Percentiles rank a stretch among this genome's conserved stretches.
Evolutionary conservation across 2,888 invertebrate genomes (phyloP).

Genomic region (Emmelina monodactyla): DNA sequence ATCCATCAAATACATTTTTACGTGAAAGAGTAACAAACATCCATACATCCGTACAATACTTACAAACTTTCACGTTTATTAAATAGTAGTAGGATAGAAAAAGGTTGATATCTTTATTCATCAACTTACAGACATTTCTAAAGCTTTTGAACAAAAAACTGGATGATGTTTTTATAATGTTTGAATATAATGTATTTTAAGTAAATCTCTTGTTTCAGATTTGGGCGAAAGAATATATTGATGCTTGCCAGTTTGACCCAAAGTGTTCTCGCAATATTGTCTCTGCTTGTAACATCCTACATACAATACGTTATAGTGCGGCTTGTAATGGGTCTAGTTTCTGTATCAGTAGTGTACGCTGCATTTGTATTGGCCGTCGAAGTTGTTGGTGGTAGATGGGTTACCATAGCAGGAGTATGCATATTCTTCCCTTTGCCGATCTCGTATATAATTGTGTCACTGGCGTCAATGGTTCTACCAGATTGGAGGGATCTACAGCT

Average conservation of each 20-base stretch:
- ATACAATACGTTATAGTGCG: constrained; percentile 74
- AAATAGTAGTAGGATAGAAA: too few relatives aligned
- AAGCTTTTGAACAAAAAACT: too few relatives aligned
- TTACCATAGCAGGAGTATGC: constrained; percentile 81
- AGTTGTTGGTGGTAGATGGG: constrained; percentile 80
- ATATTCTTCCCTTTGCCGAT: constrained; percentile 82
- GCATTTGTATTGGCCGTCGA: constrained; percentile 83
- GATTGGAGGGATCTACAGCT: constrained; percentile 78
- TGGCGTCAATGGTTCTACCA: constrained; percentile 73
- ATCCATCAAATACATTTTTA: too few relatives aligned
- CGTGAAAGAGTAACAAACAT: too few relatives aligned
- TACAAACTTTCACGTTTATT: too few relatives aligned
- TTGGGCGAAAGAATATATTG: constrained; percentile 78
- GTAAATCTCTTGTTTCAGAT: constrained; percentile 39
- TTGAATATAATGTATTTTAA: not conserved
- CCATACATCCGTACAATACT: too few relatives aligned
- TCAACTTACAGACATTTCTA: too few relatives aligned
- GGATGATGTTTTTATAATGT: not conserved
- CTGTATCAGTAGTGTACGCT: constrained; percentile 83
- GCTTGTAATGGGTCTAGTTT: constrained; percentile 76
- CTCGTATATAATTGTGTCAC: constrained; percentile 76
- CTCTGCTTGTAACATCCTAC: constrained; percentile 75
- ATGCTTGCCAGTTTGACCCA: constrained; percentile 75
- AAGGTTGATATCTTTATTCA: too few relatives aligned
- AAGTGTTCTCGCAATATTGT: constrained; percentile 71